phyloP scores from a whole-genome alignment of 2,113 vertebrate genomes.

The Melanocharis versteri region DNA sequence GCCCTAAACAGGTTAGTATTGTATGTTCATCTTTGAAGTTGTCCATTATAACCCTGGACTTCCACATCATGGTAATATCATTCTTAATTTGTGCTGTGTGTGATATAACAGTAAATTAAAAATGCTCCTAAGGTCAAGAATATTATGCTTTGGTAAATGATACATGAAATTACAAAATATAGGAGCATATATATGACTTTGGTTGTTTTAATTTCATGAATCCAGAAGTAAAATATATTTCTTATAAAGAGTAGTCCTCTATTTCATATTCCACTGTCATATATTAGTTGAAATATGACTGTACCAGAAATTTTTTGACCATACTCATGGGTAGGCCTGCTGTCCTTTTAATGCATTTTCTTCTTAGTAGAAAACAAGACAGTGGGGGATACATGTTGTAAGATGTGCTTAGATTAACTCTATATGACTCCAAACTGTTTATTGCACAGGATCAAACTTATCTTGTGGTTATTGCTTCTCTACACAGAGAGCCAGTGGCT shows the following conservation, averaged over 20 bases:
- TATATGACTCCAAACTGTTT: neutral
- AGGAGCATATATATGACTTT: neutral
- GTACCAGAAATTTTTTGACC: neutral
- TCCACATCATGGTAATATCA: neutral
- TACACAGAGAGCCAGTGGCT: neutral
- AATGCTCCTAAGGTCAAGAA: neutral
- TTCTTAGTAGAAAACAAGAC: neutral
- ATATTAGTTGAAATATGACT: neutral
- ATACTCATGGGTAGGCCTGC: neutral
- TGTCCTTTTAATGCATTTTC: neutral
- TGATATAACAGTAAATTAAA: neutral
- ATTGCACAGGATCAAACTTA: neutral
- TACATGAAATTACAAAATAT: neutral
- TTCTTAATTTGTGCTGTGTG: neutral
- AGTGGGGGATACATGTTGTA: neutral
- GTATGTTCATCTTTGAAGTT: neutral
- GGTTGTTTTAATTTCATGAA: neutral
- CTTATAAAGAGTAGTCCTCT: neutral
- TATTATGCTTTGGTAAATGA: neutral
- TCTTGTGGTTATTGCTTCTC: neutral
- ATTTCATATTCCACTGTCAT: neutral
- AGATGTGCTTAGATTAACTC: neutral
- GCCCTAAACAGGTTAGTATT: constrained; percentile 79
- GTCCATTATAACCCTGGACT: neutral
- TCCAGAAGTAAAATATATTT: neutral